A percentile compares a stretch with the other conserved stretches of the same genome.
Conservation (phyloP, 2,797 vertebrate genomes). For the Melanotaenia maccullochi region DNA sequence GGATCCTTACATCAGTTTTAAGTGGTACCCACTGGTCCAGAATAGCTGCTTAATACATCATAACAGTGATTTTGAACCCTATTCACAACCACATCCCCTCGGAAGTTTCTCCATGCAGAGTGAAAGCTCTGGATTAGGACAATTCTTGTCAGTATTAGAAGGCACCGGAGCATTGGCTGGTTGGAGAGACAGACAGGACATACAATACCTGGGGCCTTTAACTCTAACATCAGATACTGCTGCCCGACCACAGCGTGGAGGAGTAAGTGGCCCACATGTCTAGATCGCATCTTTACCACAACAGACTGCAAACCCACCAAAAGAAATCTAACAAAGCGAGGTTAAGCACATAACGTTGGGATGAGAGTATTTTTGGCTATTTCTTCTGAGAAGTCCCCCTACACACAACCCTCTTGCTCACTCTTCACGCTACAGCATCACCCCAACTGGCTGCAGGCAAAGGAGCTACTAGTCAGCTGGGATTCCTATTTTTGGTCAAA, state of each 20-base stretch:
- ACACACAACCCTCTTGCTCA: conserved; percentile 54
- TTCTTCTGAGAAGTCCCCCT: conserved; percentile 71
- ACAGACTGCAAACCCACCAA: conserved; percentile 70
- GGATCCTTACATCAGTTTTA: conserved; percentile 53
- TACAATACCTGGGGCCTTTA: conserved; percentile 77
- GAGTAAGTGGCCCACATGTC: conserved; percentile 74
- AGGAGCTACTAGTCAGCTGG: conserved; percentile 73
- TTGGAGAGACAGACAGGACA: conserved; percentile 79
- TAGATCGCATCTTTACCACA: conserved; percentile 69
- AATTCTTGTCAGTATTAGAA: conserved; percentile 85
- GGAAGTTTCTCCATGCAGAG: conserved; percentile 66
- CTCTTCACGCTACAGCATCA: conserved; percentile 64
- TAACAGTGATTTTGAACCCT: conserved; percentile 58
- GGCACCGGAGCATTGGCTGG: conserved; percentile 84
- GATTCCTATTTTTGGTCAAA: conserved; percentile 76
- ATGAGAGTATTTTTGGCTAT: conserved; percentile 78
- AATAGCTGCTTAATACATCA: conserved; percentile 55
- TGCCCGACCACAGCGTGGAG: conserved; percentile 67
- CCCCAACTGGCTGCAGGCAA: conserved; percentile 71
- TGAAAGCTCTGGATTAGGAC: conserved; percentile 81
- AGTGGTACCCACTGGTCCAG: conserved; percentile 55
- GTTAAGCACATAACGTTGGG: conserved; percentile 65
- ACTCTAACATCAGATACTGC: conserved; percentile 73
- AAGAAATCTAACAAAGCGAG: conserved; percentile 64
- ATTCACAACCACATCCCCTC: conserved; percentile 61